Conservation (phyloP, 2,113 vertebrate genomes). For the Nerophis lumbriciformis region DNA sequence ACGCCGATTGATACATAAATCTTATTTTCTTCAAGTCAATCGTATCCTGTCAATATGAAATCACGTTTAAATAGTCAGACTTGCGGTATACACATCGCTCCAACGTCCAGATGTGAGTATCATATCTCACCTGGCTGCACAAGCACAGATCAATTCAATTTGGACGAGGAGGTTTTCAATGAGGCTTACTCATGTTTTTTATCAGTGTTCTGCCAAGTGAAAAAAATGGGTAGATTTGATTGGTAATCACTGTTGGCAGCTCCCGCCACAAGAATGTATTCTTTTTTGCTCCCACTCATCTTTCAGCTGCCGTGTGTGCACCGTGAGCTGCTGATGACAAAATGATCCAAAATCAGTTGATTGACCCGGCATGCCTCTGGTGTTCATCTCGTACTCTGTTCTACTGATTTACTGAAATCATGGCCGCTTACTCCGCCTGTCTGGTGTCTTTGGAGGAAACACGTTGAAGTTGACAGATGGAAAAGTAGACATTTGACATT, state of each 20-base stretch:
- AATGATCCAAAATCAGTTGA: constrained; percentile 33
- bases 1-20: neutral
- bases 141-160: neutral
- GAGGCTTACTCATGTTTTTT: neutral
- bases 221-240: neutral
- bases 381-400: constrained; percentile 24
- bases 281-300: neutral
- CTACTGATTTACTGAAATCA: constrained; percentile 5
- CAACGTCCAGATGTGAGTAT: neutral
- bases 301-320: constrained; percentile 10
- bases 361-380: constrained; percentile 8
- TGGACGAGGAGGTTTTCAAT: neutral
- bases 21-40: neutral
- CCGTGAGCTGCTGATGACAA: constrained; percentile 29
- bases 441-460: neutral
- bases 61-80: neutral
- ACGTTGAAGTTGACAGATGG: neutral
- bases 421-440: neutral
- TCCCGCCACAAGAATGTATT: neutral
- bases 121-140: neutral
- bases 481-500: neutral
- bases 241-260: neutral
- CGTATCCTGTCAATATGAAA: neutral
- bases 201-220: neutral
- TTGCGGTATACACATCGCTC: neutral